Percentiles rank a stretch among this genome's conserved stretches.
Conservation (phyloP, 2,113 vertebrate species). For the Notiomystis cincta region DNA sequence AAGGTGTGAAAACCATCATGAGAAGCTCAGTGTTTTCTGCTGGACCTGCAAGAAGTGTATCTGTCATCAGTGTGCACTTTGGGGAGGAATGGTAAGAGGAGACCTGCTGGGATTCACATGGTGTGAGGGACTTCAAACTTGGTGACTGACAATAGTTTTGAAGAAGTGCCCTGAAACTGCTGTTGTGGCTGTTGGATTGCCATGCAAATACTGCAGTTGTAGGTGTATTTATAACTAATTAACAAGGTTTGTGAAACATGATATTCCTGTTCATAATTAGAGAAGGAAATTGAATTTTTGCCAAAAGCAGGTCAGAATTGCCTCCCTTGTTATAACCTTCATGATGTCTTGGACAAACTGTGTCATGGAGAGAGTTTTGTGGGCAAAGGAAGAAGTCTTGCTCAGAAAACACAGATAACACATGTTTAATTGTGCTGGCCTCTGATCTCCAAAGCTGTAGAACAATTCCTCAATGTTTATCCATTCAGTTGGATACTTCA, state of each 20-base stretch:
- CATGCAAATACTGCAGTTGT: neutral
- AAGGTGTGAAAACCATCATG: conserved; percentile 97
- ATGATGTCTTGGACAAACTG: neutral
- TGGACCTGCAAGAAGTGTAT: conserved; percentile 99
- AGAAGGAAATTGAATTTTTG: neutral
- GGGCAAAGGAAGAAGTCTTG: neutral
- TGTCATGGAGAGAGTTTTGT: neutral
- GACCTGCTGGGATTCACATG: rapidly evolving
- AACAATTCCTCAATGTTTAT: neutral
- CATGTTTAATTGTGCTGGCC: neutral
- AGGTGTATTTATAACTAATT: neutral
- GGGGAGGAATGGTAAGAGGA: conserved; percentile 94
- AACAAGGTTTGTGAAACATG: rapidly evolving
- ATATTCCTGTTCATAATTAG: neutral
- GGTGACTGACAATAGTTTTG: neutral
- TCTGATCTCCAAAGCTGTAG: neutral
- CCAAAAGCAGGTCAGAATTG: neutral
- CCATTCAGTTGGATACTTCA: neutral
- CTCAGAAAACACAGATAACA: neutral
- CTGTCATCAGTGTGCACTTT: conserved; percentile 98
- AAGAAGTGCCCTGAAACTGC: neutral
- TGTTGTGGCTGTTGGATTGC: neutral
- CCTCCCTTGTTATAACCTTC: neutral
- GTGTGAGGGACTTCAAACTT: neutral
- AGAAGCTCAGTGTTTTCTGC: conserved; percentile 98